Conservation (phyloP, 2,888 invertebrate genomes). For the Melipona beecheii region DNA sequence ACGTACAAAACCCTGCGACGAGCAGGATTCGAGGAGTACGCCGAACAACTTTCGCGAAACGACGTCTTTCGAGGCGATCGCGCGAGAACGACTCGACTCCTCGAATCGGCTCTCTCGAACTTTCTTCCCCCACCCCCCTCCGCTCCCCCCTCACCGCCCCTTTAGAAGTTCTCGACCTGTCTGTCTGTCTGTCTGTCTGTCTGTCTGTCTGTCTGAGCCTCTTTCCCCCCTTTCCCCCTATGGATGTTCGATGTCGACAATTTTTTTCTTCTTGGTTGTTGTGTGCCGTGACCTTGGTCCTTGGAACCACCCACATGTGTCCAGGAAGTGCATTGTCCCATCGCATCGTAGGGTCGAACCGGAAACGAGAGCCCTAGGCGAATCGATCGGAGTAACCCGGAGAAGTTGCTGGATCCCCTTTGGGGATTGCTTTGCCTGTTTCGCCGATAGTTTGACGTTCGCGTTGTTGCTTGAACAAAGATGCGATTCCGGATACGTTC, state of each 20-base stretch:
- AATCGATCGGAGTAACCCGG: constrained; percentile 25
- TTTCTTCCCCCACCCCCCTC: not conserved
- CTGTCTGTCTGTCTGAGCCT: constrained; percentile 58
- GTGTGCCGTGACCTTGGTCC: constrained; percentile 58
- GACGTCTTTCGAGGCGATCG: not conserved
- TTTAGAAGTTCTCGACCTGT: constrained; percentile 60
- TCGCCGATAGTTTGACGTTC: not conserved
- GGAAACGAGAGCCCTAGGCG: constrained; percentile 47
- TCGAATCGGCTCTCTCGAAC: constrained; percentile 36
- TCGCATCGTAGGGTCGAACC: constrained; percentile 18
- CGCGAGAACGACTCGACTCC: not conserved
- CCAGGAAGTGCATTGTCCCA: constrained; percentile 36
- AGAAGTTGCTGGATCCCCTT: constrained; percentile 37
- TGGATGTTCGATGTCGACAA: constrained; percentile 79
- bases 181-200: constrained; percentile 66
- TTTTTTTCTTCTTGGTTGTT: constrained; percentile 73
- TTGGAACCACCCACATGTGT: constrained; percentile 20
- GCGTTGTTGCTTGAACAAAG: not conserved
- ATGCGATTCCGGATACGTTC: not conserved
- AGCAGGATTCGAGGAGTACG: constrained; percentile 47
- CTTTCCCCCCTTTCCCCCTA: constrained; percentile 56
- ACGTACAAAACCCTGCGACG: constrained; percentile 21
- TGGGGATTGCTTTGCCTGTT: no score
- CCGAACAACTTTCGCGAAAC: constrained; percentile 11
- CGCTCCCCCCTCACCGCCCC: not conserved